A percentile compares a stretch with the other conserved stretches of the same genome.
These are phyloP conservation scores for Molossus alvarezi DNA, from an alignment of 2,797 vertebrate genomes.

Conservation along the genomic window DNA sequence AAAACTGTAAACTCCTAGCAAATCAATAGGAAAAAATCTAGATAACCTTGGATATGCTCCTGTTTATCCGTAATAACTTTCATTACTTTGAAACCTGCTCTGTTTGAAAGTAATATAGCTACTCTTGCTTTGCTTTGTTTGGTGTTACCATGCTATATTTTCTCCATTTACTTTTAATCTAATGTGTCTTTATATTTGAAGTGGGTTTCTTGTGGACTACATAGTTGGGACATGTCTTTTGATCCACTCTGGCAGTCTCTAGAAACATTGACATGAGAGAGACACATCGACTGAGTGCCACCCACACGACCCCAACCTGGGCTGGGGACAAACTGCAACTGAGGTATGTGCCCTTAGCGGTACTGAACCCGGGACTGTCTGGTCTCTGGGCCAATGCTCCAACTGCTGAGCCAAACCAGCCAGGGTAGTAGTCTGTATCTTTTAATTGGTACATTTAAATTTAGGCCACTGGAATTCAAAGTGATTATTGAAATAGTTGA, in stretches of 20 bases:
- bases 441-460: background rate
- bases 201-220: background rate
- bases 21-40: background rate
- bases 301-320: no score
- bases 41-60: background rate
- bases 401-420: no score
- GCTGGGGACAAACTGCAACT: no score
- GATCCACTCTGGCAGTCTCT: background rate
- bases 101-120: background rate
- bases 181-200: background rate
- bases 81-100: background rate
- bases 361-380: no score
- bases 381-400: no score
- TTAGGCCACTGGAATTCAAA: background rate
- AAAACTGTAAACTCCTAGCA: background rate
- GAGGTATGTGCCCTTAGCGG: no score
- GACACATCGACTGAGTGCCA: no score
- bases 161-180: background rate
- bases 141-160: background rate
- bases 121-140: background rate
- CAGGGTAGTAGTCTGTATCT: background rate
- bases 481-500: background rate
- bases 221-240: background rate
- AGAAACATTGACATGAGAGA: no score
- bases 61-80: background rate